Evolutionary conservation across 2,888 invertebrate genomes (phyloP).

Genomic region (Lysandra bellargus): DNA sequence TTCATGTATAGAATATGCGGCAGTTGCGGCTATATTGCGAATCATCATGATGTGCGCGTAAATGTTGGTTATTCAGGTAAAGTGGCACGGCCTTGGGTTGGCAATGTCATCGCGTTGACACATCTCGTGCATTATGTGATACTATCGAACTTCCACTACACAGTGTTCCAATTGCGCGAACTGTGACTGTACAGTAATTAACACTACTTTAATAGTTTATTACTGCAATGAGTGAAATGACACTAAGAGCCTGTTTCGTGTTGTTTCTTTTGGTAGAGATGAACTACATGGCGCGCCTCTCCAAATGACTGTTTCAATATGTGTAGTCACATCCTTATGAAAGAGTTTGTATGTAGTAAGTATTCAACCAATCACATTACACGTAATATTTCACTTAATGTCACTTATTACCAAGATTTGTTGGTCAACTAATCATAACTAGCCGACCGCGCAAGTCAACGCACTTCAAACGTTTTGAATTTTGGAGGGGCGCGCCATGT

Average conservation of each 20-base stretch:
- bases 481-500: too few relatives aligned
- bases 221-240: background rate
- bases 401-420: too few relatives aligned
- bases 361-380: too few relatives aligned
- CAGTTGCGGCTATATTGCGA: background rate
- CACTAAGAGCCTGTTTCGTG: background rate
- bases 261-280: background rate
- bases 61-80: background rate
- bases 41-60: background rate
- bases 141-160: background rate
- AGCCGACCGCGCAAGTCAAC: too few relatives aligned
- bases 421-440: too few relatives aligned
- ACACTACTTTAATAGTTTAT: background rate
- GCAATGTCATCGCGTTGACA: background rate
- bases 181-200: background rate
- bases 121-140: constrained; percentile 9
- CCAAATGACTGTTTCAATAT: too few relatives aligned
- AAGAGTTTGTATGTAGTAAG: too few relatives aligned
- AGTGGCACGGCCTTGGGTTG: background rate
- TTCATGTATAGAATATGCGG: too few relatives aligned
- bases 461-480: too few relatives aligned
- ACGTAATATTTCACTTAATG: too few relatives aligned
- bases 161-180: background rate
- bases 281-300: too few relatives aligned
- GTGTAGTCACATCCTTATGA: too few relatives aligned